Conservation (phyloP, 2,113 vertebrate genomes). For the Sinocyclocheilus rhinocerous region DNA sequence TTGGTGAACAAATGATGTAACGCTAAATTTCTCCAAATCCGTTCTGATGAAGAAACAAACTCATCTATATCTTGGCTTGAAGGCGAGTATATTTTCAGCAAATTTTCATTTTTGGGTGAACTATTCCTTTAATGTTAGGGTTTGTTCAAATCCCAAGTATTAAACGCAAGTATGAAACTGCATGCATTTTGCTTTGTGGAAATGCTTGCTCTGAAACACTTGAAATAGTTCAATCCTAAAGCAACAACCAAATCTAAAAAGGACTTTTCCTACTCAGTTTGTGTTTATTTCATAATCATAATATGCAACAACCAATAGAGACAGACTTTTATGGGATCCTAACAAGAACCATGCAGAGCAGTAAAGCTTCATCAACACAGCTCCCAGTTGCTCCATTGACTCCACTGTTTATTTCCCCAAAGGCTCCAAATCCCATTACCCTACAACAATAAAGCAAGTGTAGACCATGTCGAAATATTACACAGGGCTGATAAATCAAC, state of each 20-base stretch:
- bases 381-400: not conserved
- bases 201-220: not conserved
- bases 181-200: not conserved
- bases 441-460: slow-evolving; percentile 29
- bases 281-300: slow-evolving; percentile 2
- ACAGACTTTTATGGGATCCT: slow-evolving; percentile 12
- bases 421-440: slow-evolving; percentile 21
- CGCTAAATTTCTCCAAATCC: too few species aligned
- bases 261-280: not conserved
- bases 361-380: slow-evolving; percentile 12
- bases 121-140: too few species aligned
- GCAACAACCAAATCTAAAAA: not conserved
- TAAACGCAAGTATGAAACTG: not conserved
- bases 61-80: too few species aligned
- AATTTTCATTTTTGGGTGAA: too few species aligned
- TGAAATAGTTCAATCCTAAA: not conserved
- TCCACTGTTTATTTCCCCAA: slow-evolving; percentile 42
- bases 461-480: slow-evolving; percentile 13
- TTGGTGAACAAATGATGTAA: too few species aligned
- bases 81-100: too few species aligned
- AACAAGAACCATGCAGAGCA: slow-evolving; percentile 27
- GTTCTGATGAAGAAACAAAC: too few species aligned
- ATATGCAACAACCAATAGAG: slow-evolving; percentile 11
- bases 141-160: too few species aligned
- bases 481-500: slow-evolving; percentile 37